These are phyloP conservation scores for Mesochorus sp. DNA, from an alignment of 2,888 invertebrate species.

Conservation along the genomic window DNA sequence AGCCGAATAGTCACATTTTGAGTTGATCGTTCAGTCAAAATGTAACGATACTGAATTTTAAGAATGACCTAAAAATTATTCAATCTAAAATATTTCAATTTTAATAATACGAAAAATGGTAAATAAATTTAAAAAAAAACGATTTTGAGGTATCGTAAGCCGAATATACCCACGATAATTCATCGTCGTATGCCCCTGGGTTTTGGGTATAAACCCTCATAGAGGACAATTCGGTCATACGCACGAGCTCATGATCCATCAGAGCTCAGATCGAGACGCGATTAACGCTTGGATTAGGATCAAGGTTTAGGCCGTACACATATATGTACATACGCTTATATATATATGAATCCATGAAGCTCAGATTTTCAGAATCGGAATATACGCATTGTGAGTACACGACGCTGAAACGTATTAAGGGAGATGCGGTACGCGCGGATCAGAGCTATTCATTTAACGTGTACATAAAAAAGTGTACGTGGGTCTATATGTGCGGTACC, in stretches of 20 bases:
- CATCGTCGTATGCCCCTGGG: not conserved
- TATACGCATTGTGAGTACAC: slow-evolving; percentile 53
- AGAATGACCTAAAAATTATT: no score
- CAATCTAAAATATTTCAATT: no score
- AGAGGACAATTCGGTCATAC: slow-evolving; percentile 43
- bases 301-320: slow-evolving; percentile 62
- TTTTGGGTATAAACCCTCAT: slow-evolving; percentile 20
- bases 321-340: not conserved
- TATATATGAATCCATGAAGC: slow-evolving; percentile 39
- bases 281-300: slow-evolving; percentile 81
- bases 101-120: no score
- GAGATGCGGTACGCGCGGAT: slow-evolving; percentile 59
- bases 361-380: slow-evolving; percentile 68
- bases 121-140: no score
- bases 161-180: slow-evolving; percentile 18
- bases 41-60: no score
- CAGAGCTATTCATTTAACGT: slow-evolving; percentile 43
- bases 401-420: slow-evolving; percentile 58
- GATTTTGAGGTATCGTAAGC: no score
- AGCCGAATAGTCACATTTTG: no score
- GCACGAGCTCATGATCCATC: slow-evolving; percentile 61
- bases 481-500: slow-evolving; percentile 22
- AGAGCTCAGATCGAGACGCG: slow-evolving; percentile 72
- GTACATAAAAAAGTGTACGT: slow-evolving; percentile 26
- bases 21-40: no score